These are phyloP conservation scores for Brachionus paranguensis DNA, from an alignment of 1,140 invertebrate species.

Conservation along the genomic window DNA sequence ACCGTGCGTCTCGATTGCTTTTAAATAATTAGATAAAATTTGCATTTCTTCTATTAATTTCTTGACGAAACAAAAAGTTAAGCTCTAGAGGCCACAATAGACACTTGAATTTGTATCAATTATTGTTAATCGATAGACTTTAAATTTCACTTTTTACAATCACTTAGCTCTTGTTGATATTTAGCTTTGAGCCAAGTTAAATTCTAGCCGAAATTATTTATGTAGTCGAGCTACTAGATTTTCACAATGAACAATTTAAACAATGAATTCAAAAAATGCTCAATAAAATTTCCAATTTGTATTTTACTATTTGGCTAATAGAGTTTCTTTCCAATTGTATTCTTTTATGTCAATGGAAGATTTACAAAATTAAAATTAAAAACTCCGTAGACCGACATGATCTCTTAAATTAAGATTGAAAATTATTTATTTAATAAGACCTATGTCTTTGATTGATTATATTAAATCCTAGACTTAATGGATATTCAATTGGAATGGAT, in stretches of 20 bases:
- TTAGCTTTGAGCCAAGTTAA: neutral
- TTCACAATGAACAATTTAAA: neutral
- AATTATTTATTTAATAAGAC: neutral
- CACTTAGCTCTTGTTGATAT: neutral
- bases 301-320: neutral
- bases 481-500: neutral
- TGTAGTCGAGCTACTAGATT: neutral
- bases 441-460: neutral
- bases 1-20: neutral
- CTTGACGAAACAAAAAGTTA: neutral
- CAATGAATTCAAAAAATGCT: neutral
- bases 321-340: neutral
- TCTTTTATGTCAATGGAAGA: neutral
- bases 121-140: neutral
- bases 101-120: neutral
- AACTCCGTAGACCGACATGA: neutral
- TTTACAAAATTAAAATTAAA: neutral
- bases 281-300: neutral
- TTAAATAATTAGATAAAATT: slow-evolving; percentile 13
- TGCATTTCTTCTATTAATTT: neutral
- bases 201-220: neutral
- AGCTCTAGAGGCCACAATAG: neutral
- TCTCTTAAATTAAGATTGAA: neutral
- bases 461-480: neutral
- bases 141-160: neutral